Conservation (phyloP, 2,888 invertebrate species). For the Trisateles emortualis region DNA sequence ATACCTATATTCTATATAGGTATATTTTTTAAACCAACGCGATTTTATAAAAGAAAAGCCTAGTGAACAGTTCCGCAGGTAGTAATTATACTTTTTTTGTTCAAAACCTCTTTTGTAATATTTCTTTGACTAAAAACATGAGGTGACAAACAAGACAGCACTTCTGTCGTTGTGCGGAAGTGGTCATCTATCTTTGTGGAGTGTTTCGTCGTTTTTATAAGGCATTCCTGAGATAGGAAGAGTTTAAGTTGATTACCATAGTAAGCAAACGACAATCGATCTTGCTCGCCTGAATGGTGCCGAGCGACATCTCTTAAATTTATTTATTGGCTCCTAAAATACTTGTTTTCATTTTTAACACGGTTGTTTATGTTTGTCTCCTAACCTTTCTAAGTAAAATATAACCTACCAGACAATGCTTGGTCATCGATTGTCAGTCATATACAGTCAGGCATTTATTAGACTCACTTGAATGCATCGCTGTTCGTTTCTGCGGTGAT, state of each 20-base stretch:
- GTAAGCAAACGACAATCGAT: no score
- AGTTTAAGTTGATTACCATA: no score
- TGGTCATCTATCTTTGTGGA: slow-evolving; percentile 6
- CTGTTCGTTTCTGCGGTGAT: slow-evolving; percentile 62
- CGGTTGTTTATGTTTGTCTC: not conserved
- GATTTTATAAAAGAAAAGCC: no score
- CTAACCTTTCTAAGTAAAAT: not conserved
- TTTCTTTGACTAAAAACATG: not conserved
- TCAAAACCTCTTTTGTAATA: not conserved
- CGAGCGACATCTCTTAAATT: no score
- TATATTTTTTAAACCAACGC: no score
- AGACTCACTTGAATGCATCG: slow-evolving; percentile 56
- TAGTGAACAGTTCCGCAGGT: no score
- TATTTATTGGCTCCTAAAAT: no score
- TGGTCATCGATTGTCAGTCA: slow-evolving; percentile 47
- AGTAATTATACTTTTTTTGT: no score
- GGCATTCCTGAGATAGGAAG: no score
- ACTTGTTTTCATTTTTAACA: not conserved
- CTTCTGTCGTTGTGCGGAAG: slow-evolving; percentile 2
- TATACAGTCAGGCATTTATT: no score
- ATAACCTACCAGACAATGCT: slow-evolving; percentile 35
- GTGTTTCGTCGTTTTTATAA: not conserved
- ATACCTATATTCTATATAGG: no score
- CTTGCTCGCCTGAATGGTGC: no score
- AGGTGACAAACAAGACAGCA: slow-evolving; percentile 3